Percentiles rank a stretch among this genome's conserved stretches.
Evolutionary conservation across 1,140 invertebrate genomes (phyloP).

Genomic region (Drosophila sp.): DNA sequence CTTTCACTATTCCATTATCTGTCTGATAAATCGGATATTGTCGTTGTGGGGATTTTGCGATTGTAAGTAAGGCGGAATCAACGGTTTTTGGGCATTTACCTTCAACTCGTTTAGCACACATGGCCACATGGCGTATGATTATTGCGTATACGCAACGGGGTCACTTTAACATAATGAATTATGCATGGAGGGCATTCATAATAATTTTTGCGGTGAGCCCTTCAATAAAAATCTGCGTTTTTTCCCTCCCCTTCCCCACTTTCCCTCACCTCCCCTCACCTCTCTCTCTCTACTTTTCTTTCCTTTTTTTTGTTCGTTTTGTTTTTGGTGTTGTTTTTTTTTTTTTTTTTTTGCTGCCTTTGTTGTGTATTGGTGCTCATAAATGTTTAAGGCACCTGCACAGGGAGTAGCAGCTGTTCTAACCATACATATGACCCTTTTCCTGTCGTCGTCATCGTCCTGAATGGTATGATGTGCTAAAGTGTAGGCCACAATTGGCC

Average conservation of each 20-base stretch:
- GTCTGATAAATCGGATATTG: background rate
- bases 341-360: background rate
- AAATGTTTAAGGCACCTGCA: constrained; percentile 80
- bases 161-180: constrained; percentile 78
- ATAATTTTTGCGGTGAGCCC: constrained; percentile 66
- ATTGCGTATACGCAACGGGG: constrained; percentile 77
- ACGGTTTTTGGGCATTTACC: background rate
- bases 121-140: constrained; percentile 63
- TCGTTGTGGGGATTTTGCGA: too few relatives aligned
- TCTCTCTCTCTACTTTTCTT: background rate
- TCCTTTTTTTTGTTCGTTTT: background rate
- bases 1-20: background rate
- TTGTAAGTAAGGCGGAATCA: background rate
- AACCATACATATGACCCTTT: constrained; percentile 50
- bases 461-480: constrained; percentile 35
- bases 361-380: constrained; percentile 58
- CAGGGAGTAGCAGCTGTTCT: constrained; percentile 30
- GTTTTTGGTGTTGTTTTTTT: background rate
- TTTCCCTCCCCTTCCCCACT: background rate
- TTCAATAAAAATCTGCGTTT: constrained; percentile 60
- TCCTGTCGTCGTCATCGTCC: constrained; percentile 24
- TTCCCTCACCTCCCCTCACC: background rate
- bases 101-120: constrained; percentile 7
- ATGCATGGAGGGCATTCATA: constrained; percentile 70
- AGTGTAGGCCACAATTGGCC: constrained; percentile 31